Evolutionary conservation across 2,888 invertebrate species (phyloP).

Genomic region (Lithophane leautieri): DNA sequence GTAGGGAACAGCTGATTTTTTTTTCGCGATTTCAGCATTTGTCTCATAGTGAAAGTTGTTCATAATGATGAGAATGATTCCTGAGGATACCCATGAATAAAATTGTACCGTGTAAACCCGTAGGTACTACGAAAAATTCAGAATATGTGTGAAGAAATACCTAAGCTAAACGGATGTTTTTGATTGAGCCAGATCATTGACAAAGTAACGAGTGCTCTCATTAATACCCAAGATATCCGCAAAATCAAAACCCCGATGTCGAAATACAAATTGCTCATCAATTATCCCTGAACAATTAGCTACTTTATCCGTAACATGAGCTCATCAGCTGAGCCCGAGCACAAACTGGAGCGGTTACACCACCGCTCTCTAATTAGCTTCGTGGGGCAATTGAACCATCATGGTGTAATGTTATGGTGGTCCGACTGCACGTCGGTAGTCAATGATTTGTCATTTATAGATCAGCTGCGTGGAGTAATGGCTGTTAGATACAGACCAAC

Average conservation of each 20-base stretch:
- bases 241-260: not conserved
- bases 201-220: not conserved
- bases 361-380: conserved; percentile 49
- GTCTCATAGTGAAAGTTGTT: too few relatives aligned
- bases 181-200: not conserved
- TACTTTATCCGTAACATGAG: conserved; percentile 4
- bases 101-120: not conserved
- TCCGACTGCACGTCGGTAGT: not conserved
- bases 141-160: not conserved
- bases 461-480: conserved; percentile 15
- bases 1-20: too few relatives aligned
- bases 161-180: too few relatives aligned
- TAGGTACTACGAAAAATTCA: not conserved
- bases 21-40: too few relatives aligned
- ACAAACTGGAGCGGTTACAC: conserved; percentile 53
- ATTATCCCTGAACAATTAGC: conserved; percentile 41
- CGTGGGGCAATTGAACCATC: conserved; percentile 47
- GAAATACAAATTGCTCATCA: conserved; percentile 26
- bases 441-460: conserved; percentile 42
- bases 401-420: conserved; percentile 51
- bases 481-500: conserved; percentile 1
- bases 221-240: not conserved
- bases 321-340: conserved; percentile 7
- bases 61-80: too few relatives aligned
- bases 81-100: too few relatives aligned